Conservation (phyloP, 1,140 invertebrate genomes). For the Laodelphax striatellus region DNA sequence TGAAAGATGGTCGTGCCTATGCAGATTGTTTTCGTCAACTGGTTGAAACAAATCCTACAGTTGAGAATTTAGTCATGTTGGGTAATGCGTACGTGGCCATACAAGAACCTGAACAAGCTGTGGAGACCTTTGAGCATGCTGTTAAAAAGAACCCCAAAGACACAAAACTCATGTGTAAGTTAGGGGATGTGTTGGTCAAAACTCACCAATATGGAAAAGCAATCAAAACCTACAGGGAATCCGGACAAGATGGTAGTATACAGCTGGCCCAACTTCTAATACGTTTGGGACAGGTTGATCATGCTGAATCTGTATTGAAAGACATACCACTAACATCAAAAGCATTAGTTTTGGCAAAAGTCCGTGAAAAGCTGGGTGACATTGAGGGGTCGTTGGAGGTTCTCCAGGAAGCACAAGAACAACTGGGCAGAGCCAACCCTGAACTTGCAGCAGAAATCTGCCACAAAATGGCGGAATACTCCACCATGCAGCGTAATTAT, state of each 20-base stretch:
- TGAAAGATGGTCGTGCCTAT: constrained; percentile 68
- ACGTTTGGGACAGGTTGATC: constrained; percentile 77
- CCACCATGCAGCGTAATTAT: constrained; percentile 46
- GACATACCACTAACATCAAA: constrained; percentile 26
- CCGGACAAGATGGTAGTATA: constrained; percentile 50
- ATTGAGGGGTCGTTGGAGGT: constrained; percentile 43
- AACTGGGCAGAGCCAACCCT: constrained; percentile 32
- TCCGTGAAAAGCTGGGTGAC: constrained; percentile 41
- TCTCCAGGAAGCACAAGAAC: constrained; percentile 51
- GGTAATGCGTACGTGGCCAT: constrained; percentile 94
- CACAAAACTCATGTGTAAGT: constrained; percentile 68
- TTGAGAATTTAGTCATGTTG: constrained; percentile 75
- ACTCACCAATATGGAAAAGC: constrained; percentile 91
- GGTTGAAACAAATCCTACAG: constrained; percentile 70
- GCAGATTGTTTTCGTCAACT: constrained; percentile 68
- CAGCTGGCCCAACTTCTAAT: constrained; percentile 70
- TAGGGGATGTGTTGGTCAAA: constrained; percentile 81
- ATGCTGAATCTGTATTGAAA: constrained; percentile 64
- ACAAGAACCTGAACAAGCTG: constrained; percentile 66
- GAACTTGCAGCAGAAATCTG: constrained; percentile 50
- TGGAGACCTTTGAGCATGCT: constrained; percentile 76
- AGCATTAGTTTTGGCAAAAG: constrained; percentile 22
- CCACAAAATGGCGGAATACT: constrained; percentile 52
- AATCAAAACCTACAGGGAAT: constrained; percentile 82
- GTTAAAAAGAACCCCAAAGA: constrained; percentile 74